Percentiles rank a stretch among this genome's conserved stretches.
phyloP scores from a whole-genome alignment of 2,888 invertebrate genomes.

The Ypsolopha sequella region DNA sequence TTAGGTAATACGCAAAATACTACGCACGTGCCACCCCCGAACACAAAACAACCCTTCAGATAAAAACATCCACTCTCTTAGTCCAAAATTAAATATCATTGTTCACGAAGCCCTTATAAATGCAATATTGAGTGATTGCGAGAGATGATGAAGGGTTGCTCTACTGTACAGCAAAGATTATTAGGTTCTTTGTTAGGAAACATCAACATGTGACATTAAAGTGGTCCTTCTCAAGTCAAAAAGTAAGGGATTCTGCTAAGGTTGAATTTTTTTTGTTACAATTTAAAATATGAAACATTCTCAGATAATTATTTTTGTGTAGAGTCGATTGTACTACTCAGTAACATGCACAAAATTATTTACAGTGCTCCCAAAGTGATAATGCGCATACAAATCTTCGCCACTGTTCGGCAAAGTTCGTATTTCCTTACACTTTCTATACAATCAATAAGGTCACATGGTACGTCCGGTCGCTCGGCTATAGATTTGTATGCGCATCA shows the following conservation, averaged over 20 bases:
- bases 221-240: not conserved
- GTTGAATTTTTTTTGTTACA: no score
- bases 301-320: no score
- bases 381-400: no score
- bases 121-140: constrained; percentile 49
- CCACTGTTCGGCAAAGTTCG: no score
- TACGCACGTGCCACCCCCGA: constrained; percentile 53
- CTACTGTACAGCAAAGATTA: not conserved
- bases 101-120: constrained; percentile 54
- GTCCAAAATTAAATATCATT: constrained; percentile 64
- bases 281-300: no score
- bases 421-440: no score
- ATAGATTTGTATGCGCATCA: no score
- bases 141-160: not conserved
- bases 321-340: no score
- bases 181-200: not conserved
- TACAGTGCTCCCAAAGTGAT: no score
- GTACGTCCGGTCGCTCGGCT: no score
- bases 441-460: no score
- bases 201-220: not conserved
- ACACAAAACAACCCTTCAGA: constrained; percentile 24
- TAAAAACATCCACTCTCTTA: constrained; percentile 43
- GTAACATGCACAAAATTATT: no score
- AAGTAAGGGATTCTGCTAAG: not conserved
- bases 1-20: constrained; percentile 65